Evolutionary conservation across 2,113 vertebrate genomes (phyloP), one percentile per base, ranked within the genome.

Genomic region (Oceanodroma tethys): DNA sequence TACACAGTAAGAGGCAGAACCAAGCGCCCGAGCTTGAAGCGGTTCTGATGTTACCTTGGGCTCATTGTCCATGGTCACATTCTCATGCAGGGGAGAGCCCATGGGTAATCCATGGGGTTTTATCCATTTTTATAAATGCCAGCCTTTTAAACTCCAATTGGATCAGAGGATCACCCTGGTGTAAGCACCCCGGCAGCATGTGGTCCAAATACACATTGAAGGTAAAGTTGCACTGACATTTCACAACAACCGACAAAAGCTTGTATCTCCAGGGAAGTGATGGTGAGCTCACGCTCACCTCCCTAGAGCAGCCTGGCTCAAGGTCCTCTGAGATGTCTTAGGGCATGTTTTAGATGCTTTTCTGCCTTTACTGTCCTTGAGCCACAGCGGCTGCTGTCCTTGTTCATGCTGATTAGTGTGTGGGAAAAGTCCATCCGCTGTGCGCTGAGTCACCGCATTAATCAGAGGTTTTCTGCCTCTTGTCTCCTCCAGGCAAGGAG

Each of bases 11-110:
- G 38, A 70, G 36, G 19, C 32, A 90, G 52, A 52, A 65, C 10
- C 11, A 21, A 52, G 22, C 0, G 0, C 43, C 26, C 1, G 4
- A 72, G 21, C 42, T 70, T 60, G 72, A 52, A 82, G 48, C 17
- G 27, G 9, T 47, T 43, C 62, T 62, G 42, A 16, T 47, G 16
- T 7, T 82, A 14, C 45, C 38, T 82, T 55, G 47, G 27, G 23
- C 23, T 89, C 19, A 9, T 30, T 86, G 70, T 60, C 59, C 22
- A 21, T 6, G 34, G 58, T 16, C 63, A 59, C 43, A 18, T 53
- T 75, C 67, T 65, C 26, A 26, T 36, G 27, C n/a, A 59, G 16
- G 11, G 20, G 32, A 91, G 11, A 90, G 25, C 22, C 56, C 30
- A 14, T 16, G 17, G 26, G 7, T 34, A 79, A 59, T 8, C 40